phyloP scores from a whole-genome alignment of 2,113 vertebrate species.

The Desmodus rotundus region DNA sequence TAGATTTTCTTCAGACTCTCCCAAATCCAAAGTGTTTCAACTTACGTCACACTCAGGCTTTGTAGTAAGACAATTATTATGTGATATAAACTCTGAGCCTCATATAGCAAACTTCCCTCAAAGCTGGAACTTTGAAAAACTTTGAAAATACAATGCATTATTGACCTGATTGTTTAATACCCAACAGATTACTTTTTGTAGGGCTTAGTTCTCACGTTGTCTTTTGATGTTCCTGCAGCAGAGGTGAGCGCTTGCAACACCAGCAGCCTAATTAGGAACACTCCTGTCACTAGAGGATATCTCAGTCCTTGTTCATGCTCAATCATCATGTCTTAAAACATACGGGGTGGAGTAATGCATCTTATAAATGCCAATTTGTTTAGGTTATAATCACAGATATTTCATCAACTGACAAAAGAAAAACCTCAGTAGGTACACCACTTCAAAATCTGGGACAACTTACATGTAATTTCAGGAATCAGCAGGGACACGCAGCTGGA shows the following conservation, averaged over 20 bases:
- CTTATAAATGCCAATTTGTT: conserved; percentile 80
- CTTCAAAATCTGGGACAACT: conserved; percentile 85
- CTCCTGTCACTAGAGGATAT: conserved; percentile 54
- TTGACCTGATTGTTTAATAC: conserved; percentile 78
- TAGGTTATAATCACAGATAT: conserved; percentile 81
- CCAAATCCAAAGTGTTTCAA: neutral
- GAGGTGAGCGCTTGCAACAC: conserved; percentile 71
- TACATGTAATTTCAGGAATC: conserved; percentile 83
- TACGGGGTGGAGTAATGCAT: conserved; percentile 70
- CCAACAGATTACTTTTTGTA: conserved; percentile 65
- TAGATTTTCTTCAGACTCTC: neutral
- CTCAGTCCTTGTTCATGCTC: conserved; percentile 66
- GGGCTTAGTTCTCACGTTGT: conserved; percentile 62
- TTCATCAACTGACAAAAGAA: conserved; percentile 84
- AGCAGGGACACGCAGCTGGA: conserved; percentile 84
- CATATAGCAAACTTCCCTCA: conserved; percentile 37
- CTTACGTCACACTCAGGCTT: neutral
- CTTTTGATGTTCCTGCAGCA: conserved; percentile 76
- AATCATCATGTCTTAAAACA: conserved; percentile 71
- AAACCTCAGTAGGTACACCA: conserved; percentile 80
- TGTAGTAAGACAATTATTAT: neutral
- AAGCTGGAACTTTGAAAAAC: conserved; percentile 51
- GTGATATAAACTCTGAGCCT: conserved; percentile 3
- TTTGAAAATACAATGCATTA: conserved; percentile 53
- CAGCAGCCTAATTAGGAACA: conserved; percentile 76